Percentiles rank a stretch among this genome's conserved stretches.
These are phyloP conservation scores for Oryzias sinensis DNA, from an alignment of 2,797 vertebrate genomes.

Conservation along the genomic window DNA sequence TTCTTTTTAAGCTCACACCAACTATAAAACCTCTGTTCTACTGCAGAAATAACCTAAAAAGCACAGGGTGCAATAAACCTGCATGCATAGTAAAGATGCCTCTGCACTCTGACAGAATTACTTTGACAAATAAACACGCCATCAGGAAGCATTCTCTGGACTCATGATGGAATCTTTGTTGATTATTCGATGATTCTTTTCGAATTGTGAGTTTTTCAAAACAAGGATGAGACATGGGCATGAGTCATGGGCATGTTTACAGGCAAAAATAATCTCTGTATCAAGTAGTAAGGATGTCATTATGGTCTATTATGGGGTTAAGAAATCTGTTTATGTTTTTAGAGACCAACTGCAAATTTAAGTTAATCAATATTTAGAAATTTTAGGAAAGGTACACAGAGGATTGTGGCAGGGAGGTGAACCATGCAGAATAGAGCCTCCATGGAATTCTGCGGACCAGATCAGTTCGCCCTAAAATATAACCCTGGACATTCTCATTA, in stretches of 20 bases:
- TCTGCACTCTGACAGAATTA: slow-evolving; percentile 39
- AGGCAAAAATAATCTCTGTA: slow-evolving; percentile 16
- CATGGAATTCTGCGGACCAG: slow-evolving; percentile 45
- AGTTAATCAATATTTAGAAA: slow-evolving; percentile 57
- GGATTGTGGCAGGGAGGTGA: slow-evolving; percentile 46
- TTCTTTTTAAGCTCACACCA: slow-evolving; percentile 34
- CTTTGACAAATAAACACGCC: slow-evolving; percentile 41
- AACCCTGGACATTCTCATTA: slow-evolving; percentile 66
- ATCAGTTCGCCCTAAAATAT: slow-evolving; percentile 71
- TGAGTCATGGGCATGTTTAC: slow-evolving; percentile 10
- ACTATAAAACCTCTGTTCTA: slow-evolving; percentile 43
- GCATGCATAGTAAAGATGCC: slow-evolving; percentile 32
- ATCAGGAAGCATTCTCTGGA: slow-evolving; percentile 44
- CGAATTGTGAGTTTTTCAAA: slow-evolving; percentile 17
- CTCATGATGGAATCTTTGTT: slow-evolving; percentile 62
- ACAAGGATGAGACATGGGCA: not conserved
- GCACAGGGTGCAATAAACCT: slow-evolving; percentile 21
- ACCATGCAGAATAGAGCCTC: slow-evolving; percentile 49
- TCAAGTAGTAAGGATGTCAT: slow-evolving; percentile 16
- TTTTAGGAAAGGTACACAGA: slow-evolving; percentile 46
- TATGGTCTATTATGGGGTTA: slow-evolving; percentile 32
- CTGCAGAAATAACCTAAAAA: slow-evolving; percentile 18
- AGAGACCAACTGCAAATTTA: slow-evolving; percentile 38
- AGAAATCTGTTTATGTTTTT: slow-evolving; percentile 37
- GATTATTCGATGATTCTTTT: slow-evolving; percentile 59